Evolutionary conservation across 2,797 vertebrate genomes (phyloP), one percentile per base, ranked within the genome.

Genomic region (Fistularia commersonii): DNA sequence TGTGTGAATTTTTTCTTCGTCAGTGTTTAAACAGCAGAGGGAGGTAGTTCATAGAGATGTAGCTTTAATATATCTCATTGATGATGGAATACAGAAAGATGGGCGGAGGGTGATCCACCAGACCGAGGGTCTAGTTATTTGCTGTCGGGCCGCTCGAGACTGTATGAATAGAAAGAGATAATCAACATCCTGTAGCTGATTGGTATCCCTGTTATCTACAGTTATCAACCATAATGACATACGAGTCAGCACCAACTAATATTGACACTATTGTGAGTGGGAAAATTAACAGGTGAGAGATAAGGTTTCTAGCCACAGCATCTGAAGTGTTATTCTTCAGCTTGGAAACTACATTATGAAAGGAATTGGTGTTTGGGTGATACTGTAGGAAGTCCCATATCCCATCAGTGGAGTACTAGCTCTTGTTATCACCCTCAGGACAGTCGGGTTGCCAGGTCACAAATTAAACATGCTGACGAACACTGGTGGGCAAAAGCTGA

Each of bases 391-490:
- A n/a, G n/a, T n/a, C n/a, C n/a, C 11, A 57, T 48, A 63, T 40
- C 54, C 40, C 51, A 37, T 67, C 57, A 42, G 43, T n/a, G 7
- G 13, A 58, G 51, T 54, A 57, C 53, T 49, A 10, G 69, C 15
- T 15, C 39, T 57, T 56, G 50, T 48, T 42, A 38, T 15, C 35
- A 41, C 7, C 54, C 82, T 80, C 79, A 39, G 64, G 76, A 74
- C 74, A 76, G 54, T 14, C 64, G 45, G 64, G 81, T 83, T 86
- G 77, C 80, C 81, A 76, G 72, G 78, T 73, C 74, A 57, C 80
- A 76, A 75, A 72, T 81, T 66, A 74, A 80, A 76, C 76, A 69
- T 62, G 65, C 71, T 74, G 76, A 77, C 40, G 43, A 74, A 64
- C 65, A 76, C 68, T 23, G 40, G 44, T 11, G 9, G 69, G 44